These are phyloP conservation scores for Ciona savignyi DNA, from an alignment of 23 tunicate species.

Conservation along the genomic window DNA sequence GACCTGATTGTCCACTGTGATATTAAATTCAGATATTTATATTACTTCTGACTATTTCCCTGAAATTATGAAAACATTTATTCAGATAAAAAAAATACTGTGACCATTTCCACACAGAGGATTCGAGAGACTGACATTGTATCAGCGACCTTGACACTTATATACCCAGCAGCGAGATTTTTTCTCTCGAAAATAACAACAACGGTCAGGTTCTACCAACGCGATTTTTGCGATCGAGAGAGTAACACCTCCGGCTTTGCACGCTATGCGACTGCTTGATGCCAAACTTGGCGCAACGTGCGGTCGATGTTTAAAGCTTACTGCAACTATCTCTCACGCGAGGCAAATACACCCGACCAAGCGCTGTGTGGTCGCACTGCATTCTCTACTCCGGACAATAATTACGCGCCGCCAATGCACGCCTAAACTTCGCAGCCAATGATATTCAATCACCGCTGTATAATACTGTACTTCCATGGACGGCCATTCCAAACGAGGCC, in stretches of 20 bases:
- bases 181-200: background rate
- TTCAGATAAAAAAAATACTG: too few species aligned
- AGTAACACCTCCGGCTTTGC: background rate
- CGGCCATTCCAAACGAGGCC: background rate
- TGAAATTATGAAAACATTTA: background rate
- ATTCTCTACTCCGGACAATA: too few species aligned
- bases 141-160: background rate
- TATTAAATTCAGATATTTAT: background rate
- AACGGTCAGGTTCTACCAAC: background rate
- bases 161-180: background rate
- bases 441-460: too few species aligned
- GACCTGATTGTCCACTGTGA: background rate
- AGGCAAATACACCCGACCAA: too few species aligned
- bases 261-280: background rate
- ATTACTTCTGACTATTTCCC: background rate
- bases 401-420: too few species aligned
- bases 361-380: too few species aligned
- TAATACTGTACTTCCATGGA: too few species aligned
- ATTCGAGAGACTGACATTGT: background rate
- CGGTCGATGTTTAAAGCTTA: background rate
- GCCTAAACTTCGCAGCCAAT: too few species aligned
- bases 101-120: too few species aligned
- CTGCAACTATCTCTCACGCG: background rate
- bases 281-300: background rate
- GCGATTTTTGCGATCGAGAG: background rate